Conservation (phyloP, 1,140 invertebrate species). For the Piezodorus guildinii region DNA sequence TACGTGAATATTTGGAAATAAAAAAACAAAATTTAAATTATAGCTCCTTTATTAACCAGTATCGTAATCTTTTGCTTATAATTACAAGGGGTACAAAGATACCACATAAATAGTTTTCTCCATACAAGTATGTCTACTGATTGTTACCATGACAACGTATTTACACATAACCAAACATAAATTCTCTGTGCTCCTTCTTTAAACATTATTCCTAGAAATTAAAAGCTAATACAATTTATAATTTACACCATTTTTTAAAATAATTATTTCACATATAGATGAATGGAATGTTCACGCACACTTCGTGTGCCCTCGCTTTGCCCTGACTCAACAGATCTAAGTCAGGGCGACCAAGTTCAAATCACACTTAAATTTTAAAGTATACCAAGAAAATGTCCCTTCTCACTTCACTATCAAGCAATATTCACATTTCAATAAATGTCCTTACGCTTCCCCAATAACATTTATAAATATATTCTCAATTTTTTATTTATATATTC, state of each 20-base stretch:
- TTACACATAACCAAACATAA: neutral
- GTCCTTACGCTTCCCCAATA: too few species aligned
- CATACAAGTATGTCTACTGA: conserved; percentile 7
- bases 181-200: neutral
- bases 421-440: too few species aligned
- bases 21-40: neutral
- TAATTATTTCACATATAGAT: neutral
- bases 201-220: neutral
- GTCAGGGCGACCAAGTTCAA: too few species aligned
- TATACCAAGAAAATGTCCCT: too few species aligned
- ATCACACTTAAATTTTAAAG: too few species aligned
- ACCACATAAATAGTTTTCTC: conserved; percentile 5
- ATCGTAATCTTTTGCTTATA: neutral
- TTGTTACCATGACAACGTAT: conserved; percentile 12
- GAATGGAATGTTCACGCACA: neutral
- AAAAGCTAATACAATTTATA: neutral
- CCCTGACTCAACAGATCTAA: too few species aligned
- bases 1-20: neutral
- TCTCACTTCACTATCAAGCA: too few species aligned
- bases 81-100: conserved; percentile 17
- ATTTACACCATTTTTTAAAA: neutral
- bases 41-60: conserved; percentile 3
- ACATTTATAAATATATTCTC: neutral
- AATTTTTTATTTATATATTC: neutral
- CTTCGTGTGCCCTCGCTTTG: neutral